Conservation (phyloP, 2,797 vertebrate species). For the Ambastaia sidthimunki region DNA sequence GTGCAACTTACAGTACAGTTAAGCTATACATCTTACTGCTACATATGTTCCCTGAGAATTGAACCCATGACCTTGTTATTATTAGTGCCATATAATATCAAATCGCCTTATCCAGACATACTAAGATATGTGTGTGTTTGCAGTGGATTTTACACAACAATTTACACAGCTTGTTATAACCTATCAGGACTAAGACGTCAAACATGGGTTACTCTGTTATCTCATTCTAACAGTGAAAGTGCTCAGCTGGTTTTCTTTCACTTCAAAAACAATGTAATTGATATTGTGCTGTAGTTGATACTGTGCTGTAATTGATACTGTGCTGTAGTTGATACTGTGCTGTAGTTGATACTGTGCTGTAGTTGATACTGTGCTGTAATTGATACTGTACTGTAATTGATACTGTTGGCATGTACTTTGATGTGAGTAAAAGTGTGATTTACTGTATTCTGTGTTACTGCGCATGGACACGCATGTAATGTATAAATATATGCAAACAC, state of each 20-base stretch:
- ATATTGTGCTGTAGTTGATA: neutral
- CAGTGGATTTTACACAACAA: slow-evolving; percentile 15
- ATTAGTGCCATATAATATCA: neutral
- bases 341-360: neutral
- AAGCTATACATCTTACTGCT: too few species aligned
- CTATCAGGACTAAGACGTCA: slow-evolving; percentile 6
- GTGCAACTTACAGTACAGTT: too few species aligned
- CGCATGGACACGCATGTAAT: neutral
- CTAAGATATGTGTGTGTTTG: neutral
- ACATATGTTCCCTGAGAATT: too few species aligned
- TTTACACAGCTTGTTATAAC: slow-evolving; percentile 8
- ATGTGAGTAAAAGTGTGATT: neutral
- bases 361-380: neutral
- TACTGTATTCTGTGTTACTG: neutral
- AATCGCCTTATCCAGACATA: slow-evolving; percentile 16
- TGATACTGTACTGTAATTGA: neutral
- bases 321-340: neutral
- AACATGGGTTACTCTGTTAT: neutral
- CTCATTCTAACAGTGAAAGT: slow-evolving; percentile 10
- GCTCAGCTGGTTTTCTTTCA: neutral
- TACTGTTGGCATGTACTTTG: neutral
- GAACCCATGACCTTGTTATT: too few species aligned
- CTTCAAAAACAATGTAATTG: slow-evolving; percentile 9
- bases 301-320: neutral
- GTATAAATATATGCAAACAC: neutral